Percentiles rank a stretch among this genome's conserved stretches.
phyloP scores from a whole-genome alignment of 2,888 invertebrate genomes.

The Pharmacophagus antenor region DNA sequence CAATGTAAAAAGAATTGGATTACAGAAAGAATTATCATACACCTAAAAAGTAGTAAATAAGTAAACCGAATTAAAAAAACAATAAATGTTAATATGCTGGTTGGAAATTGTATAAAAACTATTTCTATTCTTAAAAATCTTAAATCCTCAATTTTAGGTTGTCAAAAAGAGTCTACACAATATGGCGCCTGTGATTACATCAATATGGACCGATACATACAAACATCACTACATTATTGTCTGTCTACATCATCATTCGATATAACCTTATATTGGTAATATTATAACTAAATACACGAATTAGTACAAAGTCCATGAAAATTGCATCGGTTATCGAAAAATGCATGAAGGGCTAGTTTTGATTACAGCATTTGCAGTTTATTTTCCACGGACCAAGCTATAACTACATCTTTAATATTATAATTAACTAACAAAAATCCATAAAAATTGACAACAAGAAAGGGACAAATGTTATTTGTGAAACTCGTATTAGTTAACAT shows the following conservation, averaged over 20 bases:
- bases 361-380: neutral
- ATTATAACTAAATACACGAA: slow-evolving; percentile 3
- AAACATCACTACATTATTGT: slow-evolving; percentile 35
- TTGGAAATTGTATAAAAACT: too few relatives aligned
- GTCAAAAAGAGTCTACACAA: slow-evolving; percentile 12
- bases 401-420: neutral
- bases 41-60: too few relatives aligned
- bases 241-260: slow-evolving; percentile 35
- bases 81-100: too few relatives aligned
- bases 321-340: neutral
- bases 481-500: slow-evolving; percentile 24
- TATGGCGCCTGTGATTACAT: slow-evolving; percentile 8
- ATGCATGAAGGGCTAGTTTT: neutral
- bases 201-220: slow-evolving; percentile 29
- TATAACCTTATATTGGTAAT: slow-evolving; percentile 19
- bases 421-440: neutral
- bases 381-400: neutral
- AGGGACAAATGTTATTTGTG: slow-evolving; percentile 2
- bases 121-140: neutral
- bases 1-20: too few relatives aligned
- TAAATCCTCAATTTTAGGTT: neutral
- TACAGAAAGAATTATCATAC: too few relatives aligned
- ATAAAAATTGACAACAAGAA: neutral
- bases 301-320: neutral
- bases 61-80: too few relatives aligned